A percentile compares a stretch with the other conserved stretches of the same genome.
These are phyloP conservation scores for Sylvia atricapilla DNA, from an alignment of 2,113 vertebrate species.

Conservation along the genomic window DNA sequence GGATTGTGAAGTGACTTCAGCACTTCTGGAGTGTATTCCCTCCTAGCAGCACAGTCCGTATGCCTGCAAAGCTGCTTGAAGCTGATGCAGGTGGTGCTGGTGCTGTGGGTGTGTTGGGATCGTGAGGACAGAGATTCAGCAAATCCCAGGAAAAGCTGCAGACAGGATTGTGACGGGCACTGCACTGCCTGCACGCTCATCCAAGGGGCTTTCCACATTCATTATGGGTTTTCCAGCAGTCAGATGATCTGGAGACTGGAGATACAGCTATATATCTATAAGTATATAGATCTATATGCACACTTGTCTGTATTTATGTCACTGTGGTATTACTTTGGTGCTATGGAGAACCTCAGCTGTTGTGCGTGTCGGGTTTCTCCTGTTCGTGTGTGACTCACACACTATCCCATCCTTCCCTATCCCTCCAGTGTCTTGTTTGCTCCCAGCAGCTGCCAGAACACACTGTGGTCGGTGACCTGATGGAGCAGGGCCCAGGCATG, in stretches of 20 bases:
- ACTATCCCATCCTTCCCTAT: neutral
- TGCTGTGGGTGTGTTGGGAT: neutral
- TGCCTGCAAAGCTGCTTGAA: neutral
- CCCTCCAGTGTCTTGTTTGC: neutral
- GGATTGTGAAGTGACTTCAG: neutral
- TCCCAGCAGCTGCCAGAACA: fast-evolving
- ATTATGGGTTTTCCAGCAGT: neutral
- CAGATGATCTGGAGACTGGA: neutral
- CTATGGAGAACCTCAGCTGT: neutral
- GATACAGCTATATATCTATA: fast-evolving
- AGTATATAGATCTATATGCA: fast-evolving
- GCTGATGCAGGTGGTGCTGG: neutral
- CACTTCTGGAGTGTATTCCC: neutral
- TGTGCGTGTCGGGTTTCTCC: neutral
- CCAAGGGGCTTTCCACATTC: fast-evolving
- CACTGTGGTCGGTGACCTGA: fast-evolving
- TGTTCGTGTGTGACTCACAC: neutral
- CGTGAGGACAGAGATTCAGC: neutral
- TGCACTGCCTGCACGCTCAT: fast-evolving
- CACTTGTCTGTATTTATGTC: neutral
- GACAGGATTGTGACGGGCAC: fast-evolving
- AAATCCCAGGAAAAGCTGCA: neutral
- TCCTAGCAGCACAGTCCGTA: neutral
- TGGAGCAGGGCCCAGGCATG: neutral
- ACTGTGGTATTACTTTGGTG: neutral